A percentile compares a stretch with the other conserved stretches of the same genome.
These are phyloP conservation scores for Ypsolopha sequella DNA, from an alignment of 2,888 invertebrate genomes.

Conservation along the genomic window DNA sequence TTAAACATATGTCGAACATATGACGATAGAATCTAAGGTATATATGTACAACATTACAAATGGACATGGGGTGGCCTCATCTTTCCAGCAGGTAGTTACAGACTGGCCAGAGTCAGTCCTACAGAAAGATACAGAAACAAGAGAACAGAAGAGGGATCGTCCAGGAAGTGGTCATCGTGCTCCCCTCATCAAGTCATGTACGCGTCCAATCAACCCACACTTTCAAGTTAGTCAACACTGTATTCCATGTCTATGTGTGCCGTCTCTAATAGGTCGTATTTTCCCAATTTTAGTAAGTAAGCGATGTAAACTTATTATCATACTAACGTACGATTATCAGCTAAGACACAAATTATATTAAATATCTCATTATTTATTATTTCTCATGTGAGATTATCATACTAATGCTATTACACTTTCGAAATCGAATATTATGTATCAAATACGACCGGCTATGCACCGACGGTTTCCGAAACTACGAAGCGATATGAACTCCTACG, in stretches of 20 bases:
- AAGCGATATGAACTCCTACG: slow-evolving; percentile 52
- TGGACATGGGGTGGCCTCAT: slow-evolving; percentile 39
- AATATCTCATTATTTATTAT: slow-evolving; percentile 57
- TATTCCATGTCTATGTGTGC: slow-evolving; percentile 16
- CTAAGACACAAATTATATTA: slow-evolving; percentile 71
- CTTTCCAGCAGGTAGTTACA: slow-evolving; percentile 34
- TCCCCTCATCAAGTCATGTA: slow-evolving; percentile 1
- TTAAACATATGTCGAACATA: slow-evolving; percentile 68
- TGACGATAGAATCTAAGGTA: slow-evolving; percentile 67
- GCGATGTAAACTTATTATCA: slow-evolving; percentile 63
- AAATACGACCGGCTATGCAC: slow-evolving; percentile 64
- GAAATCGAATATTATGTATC: slow-evolving; percentile 67
- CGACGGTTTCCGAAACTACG: slow-evolving; percentile 55
- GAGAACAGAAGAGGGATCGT: slow-evolving; percentile 27
- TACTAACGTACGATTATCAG: slow-evolving; percentile 61
- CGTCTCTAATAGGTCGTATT: slow-evolving; percentile 22
- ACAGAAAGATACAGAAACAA: slow-evolving; percentile 29
- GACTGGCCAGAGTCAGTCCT: slow-evolving; percentile 49
- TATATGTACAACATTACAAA: slow-evolving; percentile 59
- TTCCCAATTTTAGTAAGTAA: slow-evolving; percentile 23
- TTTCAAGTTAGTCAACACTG: background rate
- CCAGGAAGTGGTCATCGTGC: background rate
- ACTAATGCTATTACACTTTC: slow-evolving; percentile 67
- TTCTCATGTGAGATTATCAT: slow-evolving; percentile 61
- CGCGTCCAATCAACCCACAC: too few species aligned